Evolutionary conservation across 1,140 invertebrate genomes (phyloP).

Genomic region (Scaptomyza pallida): DNA sequence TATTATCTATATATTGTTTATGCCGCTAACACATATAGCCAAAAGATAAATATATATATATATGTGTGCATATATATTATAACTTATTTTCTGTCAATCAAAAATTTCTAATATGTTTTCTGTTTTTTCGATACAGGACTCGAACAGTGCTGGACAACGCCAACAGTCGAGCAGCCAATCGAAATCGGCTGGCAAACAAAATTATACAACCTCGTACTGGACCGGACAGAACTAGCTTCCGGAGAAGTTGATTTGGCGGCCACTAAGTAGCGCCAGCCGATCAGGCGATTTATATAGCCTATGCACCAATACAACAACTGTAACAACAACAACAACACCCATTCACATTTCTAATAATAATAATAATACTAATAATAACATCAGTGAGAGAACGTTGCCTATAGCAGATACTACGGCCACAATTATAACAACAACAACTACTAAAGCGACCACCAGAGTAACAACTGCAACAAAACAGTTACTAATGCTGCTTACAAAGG

Average conservation of each 20-base stretch:
- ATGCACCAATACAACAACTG: slow-evolving; percentile 24
- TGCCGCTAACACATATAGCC: slow-evolving; percentile 13
- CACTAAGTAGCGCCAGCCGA: slow-evolving; percentile 35
- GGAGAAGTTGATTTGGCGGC: slow-evolving; percentile 74
- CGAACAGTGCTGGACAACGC: slow-evolving; percentile 88
- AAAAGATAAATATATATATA: not conserved
- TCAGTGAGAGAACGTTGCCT: slow-evolving; percentile 55
- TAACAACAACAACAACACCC: slow-evolving; percentile 44
- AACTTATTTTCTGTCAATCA: not conserved
- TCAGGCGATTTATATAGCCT: slow-evolving; percentile 65
- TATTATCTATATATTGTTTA: slow-evolving; percentile 1
- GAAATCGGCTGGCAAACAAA: slow-evolving; percentile 88
- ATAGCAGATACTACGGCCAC: slow-evolving; percentile 36
- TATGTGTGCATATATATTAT: slow-evolving; percentile 4
- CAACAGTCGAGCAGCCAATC: slow-evolving; percentile 88
- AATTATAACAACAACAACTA: slow-evolving; percentile 37
- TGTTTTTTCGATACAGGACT: slow-evolving; percentile 85
- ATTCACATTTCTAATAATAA: slow-evolving; percentile 62
- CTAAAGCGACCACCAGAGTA: slow-evolving; percentile 11
- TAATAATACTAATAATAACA: slow-evolving; percentile 38
- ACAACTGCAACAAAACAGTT: slow-evolving; percentile 53
- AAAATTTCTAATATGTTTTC: not conserved
- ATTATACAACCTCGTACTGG: slow-evolving; percentile 88
- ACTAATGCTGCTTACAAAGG: slow-evolving; percentile 68
- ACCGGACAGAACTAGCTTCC: slow-evolving; percentile 86